Conservation (phyloP, 2,888 invertebrate species). For the Eristalinus sepulchralis region DNA sequence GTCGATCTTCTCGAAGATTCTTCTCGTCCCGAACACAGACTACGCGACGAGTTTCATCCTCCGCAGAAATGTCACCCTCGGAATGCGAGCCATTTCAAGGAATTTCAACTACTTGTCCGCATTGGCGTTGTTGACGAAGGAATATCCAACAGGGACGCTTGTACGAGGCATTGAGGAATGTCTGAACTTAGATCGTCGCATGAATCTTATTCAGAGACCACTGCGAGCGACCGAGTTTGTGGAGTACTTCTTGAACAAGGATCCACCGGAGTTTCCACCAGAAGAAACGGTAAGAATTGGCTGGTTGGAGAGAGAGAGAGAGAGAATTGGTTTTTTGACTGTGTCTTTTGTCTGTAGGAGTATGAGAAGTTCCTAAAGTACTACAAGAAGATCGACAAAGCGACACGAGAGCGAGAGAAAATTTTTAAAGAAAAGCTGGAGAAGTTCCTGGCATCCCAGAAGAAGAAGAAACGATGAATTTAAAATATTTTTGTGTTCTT, state of each 20-base stretch:
- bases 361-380: slow-evolving; percentile 65
- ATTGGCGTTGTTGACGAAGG: slow-evolving; percentile 76
- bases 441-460: neutral
- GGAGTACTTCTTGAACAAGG: slow-evolving; percentile 74
- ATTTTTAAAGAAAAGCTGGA: neutral
- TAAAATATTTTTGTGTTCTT: neutral
- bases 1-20: slow-evolving; percentile 76
- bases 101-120: slow-evolving; percentile 73
- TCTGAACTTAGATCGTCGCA: slow-evolving; percentile 75
- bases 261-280: slow-evolving; percentile 74
- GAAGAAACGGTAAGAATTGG: slow-evolving; percentile 75
- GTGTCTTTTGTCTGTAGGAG: slow-evolving; percentile 35
- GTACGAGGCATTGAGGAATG: slow-evolving; percentile 74
- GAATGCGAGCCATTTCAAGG: slow-evolving; percentile 70
- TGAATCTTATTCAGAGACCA: slow-evolving; percentile 73
- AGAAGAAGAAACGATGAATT: neutral
- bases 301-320: too few relatives aligned
- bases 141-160: slow-evolving; percentile 79
- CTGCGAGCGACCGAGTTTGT: slow-evolving; percentile 76
- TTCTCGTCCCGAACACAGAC: slow-evolving; percentile 78
- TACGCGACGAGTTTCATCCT: slow-evolving; percentile 78
- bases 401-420: slow-evolving; percentile 3
- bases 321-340: neutral
- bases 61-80: slow-evolving; percentile 76
- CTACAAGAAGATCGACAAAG: slow-evolving; percentile 59